These are phyloP conservation scores for Isurus oxyrinchus DNA, from an alignment of 2,113 vertebrate species.

Conservation along the genomic window DNA sequence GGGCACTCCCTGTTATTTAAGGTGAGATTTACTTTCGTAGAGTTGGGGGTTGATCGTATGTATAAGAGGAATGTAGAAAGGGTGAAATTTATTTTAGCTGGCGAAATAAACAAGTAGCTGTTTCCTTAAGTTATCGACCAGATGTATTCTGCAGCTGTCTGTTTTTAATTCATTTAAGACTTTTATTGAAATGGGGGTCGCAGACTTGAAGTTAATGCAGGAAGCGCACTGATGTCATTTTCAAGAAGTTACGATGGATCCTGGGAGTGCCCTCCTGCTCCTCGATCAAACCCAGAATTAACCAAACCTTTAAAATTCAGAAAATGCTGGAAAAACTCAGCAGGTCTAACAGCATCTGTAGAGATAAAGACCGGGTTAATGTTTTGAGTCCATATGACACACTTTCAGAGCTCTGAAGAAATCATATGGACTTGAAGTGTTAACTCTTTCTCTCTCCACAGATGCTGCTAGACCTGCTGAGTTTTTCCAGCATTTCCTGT, in stretches of 20 bases:
- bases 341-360: no score
- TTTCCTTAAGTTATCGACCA: neutral
- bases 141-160: neutral
- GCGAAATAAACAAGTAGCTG: neutral
- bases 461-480: no score
- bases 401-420: no score
- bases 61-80: neutral
- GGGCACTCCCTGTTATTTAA: neutral
- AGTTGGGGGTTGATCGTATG: neutral
- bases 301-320: neutral
- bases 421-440: no score
- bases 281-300: neutral
- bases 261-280: neutral
- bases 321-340: no score
- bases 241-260: neutral
- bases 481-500: no score
- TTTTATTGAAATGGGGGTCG: neutral
- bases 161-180: neutral
- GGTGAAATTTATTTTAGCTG: neutral
- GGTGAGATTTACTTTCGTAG: neutral
- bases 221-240: neutral
- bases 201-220: neutral
- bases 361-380: no score
- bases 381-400: no score
- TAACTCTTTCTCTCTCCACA: no score